These are phyloP conservation scores for Zaprionus vittiger DNA, from an alignment of 1,140 invertebrate species.

Conservation along the genomic window DNA sequence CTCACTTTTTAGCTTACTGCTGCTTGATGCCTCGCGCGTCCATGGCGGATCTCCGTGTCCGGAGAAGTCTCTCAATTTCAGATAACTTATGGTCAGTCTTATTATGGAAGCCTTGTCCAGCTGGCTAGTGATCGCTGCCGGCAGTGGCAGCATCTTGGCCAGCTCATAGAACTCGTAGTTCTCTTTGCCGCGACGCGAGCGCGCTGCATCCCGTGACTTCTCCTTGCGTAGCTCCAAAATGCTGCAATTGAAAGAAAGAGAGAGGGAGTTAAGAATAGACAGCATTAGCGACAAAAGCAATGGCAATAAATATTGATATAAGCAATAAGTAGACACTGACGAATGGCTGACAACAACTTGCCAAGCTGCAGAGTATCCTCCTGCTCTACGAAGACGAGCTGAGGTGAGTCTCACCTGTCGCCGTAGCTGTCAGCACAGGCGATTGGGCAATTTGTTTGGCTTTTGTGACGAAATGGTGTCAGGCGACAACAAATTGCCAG, in stretches of 20 bases:
- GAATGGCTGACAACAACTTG: conserved; percentile 27
- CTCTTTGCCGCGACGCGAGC: conserved; percentile 97
- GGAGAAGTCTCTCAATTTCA: conserved; percentile 97
- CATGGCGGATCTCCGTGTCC: conserved; percentile 97
- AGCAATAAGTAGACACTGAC: conserved; percentile 75
- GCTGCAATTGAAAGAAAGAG: conserved; percentile 87
- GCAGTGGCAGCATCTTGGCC: conserved; percentile 98
- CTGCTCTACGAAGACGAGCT: background rate
- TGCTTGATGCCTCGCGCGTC: conserved; percentile 91
- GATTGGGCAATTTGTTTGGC: conserved; percentile 67
- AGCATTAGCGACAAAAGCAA: conserved; percentile 22
- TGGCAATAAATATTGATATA: conserved; percentile 53
- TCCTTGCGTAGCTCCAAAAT: conserved; percentile 98
- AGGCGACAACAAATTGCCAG: conserved; percentile 66
- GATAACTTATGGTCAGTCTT: conserved; percentile 98
- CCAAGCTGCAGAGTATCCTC: conserved; percentile 20
- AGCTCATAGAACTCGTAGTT: conserved; percentile 99
- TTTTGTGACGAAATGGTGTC: conserved; percentile 76
- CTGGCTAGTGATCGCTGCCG: conserved; percentile 98
- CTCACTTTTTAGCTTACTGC: conserved; percentile 95
- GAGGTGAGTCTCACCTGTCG: conserved; percentile 44
- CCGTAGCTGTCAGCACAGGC: conserved; percentile 50
- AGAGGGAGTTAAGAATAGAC: background rate
- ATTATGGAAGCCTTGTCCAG: conserved; percentile 99
- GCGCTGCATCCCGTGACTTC: conserved; percentile 97